phyloP scores from a whole-genome alignment of 2,113 vertebrate genomes.

The Cettia cetti region DNA sequence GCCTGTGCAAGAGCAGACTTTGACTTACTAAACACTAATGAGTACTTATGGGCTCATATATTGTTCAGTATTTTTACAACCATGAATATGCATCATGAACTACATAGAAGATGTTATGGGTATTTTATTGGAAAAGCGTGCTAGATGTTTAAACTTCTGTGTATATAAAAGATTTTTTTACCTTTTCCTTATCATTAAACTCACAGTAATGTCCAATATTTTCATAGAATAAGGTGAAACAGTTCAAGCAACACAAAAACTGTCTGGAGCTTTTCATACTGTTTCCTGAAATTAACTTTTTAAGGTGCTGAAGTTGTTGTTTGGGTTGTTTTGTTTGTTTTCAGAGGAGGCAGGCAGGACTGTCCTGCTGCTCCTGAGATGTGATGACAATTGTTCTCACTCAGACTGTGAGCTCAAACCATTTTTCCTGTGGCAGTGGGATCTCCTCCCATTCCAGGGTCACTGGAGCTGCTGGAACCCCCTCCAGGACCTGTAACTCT shows the following conservation, averaged over 20 bases:
- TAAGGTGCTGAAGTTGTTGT: neutral
- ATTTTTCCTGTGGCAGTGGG: neutral
- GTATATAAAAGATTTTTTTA: neutral
- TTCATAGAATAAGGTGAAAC: neutral
- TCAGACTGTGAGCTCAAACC: neutral
- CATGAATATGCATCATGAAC: neutral
- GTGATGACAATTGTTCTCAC: neutral
- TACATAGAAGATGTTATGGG: neutral
- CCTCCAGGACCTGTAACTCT: neutral
- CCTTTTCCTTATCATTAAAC: neutral
- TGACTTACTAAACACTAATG: conserved; percentile 2
- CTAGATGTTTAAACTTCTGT: neutral
- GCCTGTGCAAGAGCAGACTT: neutral
- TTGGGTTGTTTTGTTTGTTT: neutral
- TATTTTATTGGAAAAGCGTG: neutral
- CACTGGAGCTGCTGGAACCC: neutral
- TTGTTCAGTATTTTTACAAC: neutral
- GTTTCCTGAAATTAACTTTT: neutral
- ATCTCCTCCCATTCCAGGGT: neutral
- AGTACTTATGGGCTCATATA: conserved; percentile 7
- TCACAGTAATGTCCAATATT: neutral
- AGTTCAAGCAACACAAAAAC: neutral
- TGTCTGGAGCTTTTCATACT: neutral
- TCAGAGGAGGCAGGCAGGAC: neutral
- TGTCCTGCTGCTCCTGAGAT: neutral